Evolutionary conservation across 2,113 vertebrate genomes (phyloP).

Genomic region (Manacus vitellinus): DNA sequence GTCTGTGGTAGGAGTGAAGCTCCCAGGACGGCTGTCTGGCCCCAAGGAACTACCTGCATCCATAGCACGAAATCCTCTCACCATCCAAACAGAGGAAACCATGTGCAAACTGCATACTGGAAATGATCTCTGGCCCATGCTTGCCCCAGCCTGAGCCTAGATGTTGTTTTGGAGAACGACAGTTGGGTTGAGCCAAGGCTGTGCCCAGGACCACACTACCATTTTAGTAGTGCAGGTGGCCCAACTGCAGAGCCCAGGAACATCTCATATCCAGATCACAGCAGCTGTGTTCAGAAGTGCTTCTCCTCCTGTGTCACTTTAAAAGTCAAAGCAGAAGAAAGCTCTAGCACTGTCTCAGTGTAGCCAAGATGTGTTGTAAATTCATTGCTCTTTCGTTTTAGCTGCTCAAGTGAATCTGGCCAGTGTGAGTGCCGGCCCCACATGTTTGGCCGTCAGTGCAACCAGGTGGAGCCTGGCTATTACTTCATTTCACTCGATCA

Average conservation of each 20-base stretch:
- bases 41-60: neutral
- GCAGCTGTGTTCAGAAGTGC: neutral
- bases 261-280: neutral
- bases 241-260: neutral
- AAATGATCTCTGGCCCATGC: neutral
- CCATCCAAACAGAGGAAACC: neutral
- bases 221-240: neutral
- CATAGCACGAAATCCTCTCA: neutral
- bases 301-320: neutral
- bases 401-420: slow-evolving; percentile 88
- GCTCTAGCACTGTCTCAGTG: neutral
- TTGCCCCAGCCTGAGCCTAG: neutral
- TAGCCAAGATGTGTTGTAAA: neutral
- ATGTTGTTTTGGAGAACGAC: neutral
- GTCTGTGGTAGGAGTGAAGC: neutral
- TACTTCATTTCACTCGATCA: slow-evolving; percentile 94
- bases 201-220: neutral
- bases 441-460: slow-evolving; percentile 92
- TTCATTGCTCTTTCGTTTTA: slow-evolving; percentile 49
- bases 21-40: neutral
- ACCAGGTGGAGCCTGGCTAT: slow-evolving; percentile 91
- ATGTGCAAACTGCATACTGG: neutral
- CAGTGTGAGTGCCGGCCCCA: slow-evolving; percentile 90
- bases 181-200: neutral
- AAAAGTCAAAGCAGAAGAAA: accelerated